Percentiles rank a stretch among this genome's conserved stretches.
These are phyloP conservation scores for Lissonota sp. DNA, from an alignment of 2,888 invertebrate species.

Conservation along the genomic window DNA sequence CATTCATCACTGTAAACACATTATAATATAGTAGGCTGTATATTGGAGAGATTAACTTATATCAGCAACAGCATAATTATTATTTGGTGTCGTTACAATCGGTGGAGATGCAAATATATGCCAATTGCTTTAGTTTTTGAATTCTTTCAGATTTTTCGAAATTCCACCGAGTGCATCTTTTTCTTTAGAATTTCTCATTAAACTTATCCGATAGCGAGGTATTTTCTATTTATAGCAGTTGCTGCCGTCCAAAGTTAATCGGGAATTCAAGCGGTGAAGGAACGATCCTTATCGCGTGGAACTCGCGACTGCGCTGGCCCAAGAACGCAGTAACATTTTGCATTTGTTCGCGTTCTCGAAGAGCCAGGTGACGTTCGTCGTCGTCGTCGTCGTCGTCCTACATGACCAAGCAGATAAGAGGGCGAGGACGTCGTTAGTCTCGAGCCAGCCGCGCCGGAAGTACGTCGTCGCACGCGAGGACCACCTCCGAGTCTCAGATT, in stretches of 20 bases:
- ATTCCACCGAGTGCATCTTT: too few species aligned
- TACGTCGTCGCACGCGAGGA: conserved; percentile 81
- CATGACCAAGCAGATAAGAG: conserved; percentile 81
- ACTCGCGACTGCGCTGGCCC: conserved; percentile 41
- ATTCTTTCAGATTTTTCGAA: too few species aligned
- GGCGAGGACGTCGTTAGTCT: conserved; percentile 82
- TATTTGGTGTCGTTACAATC: too few species aligned
- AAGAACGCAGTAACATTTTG: conserved; percentile 59
- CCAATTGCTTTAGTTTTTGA: too few species aligned
- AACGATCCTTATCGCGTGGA: conserved; percentile 61
- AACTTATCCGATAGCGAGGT: conserved; percentile 40
- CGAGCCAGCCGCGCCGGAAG: conserved; percentile 75
- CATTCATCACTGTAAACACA: too few species aligned
- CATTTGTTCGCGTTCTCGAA: conserved; percentile 68
- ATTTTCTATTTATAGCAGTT: conserved; percentile 80
- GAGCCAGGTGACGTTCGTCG: conserved; percentile 59
- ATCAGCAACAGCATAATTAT: too few species aligned
- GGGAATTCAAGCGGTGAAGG: conserved; percentile 73
- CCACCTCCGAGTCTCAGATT: conserved; percentile 71
- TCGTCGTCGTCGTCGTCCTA: conserved; percentile 64
- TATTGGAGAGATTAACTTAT: too few species aligned
- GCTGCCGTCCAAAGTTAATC: conserved; percentile 79
- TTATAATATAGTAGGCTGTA: too few species aligned
- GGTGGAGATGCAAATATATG: too few species aligned
- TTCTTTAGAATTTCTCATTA: too few species aligned